Percentiles rank a stretch among this genome's conserved stretches.
These are phyloP conservation scores for Ataeniobius toweri DNA, from an alignment of 2,797 vertebrate species.

Conservation along the genomic window DNA sequence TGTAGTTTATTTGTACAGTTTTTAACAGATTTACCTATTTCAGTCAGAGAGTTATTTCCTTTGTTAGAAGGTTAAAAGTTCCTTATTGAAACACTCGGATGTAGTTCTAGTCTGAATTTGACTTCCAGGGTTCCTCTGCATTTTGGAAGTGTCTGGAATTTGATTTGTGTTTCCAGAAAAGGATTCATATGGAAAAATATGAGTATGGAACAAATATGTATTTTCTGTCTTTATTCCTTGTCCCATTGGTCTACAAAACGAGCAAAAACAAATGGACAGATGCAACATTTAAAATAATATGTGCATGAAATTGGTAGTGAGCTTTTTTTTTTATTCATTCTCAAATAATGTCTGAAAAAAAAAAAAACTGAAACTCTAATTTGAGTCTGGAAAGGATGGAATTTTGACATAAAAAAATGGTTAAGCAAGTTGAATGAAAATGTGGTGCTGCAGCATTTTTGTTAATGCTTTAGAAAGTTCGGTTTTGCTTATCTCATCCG, in stretches of 20 bases:
- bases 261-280: no score
- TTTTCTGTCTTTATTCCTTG: background rate
- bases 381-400: no score
- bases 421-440: no score
- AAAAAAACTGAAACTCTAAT: background rate
- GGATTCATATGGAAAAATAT: background rate
- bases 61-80: background rate
- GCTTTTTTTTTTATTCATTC: background rate
- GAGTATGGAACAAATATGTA: background rate
- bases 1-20: no score
- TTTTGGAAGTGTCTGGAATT: background rate
- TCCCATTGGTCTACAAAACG: background rate
- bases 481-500: constrained; percentile 10
- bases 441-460: constrained; percentile 26
- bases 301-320: background rate
- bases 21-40: no score
- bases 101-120: background rate
- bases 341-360: background rate
- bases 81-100: background rate
- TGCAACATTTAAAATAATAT: no score
- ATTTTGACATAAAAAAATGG: no score
- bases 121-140: background rate
- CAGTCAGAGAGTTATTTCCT: background rate
- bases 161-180: background rate
- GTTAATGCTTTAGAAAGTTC: constrained; percentile 21